Evolutionary conservation across 2,113 vertebrate genomes (phyloP).

Genomic region (Coreoperca whiteheadi): DNA sequence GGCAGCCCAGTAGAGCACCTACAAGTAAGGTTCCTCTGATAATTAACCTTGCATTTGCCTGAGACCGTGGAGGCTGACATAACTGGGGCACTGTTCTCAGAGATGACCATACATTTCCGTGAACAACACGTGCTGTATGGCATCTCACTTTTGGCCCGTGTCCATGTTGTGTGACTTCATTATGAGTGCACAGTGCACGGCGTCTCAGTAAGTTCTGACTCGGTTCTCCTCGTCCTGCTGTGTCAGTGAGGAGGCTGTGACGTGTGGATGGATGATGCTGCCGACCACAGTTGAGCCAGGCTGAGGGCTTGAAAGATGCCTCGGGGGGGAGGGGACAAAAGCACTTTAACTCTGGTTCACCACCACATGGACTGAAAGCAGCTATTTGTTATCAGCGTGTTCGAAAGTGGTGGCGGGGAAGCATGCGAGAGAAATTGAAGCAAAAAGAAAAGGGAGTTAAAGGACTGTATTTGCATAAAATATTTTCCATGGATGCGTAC

Average conservation of each 20-base stretch:
- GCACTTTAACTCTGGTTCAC: not conserved
- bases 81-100: constrained; percentile 32
- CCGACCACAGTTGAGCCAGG: not conserved
- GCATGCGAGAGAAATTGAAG: not conserved
- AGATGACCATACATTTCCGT: constrained; percentile 40
- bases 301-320: constrained; percentile 7
- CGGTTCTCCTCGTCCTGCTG: constrained; percentile 13
- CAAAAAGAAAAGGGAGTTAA: not conserved
- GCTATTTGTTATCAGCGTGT: constrained; percentile 22
- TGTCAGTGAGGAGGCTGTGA: constrained; percentile 20
- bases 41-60: constrained; percentile 12
- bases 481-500: constrained; percentile 26
- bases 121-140: not conserved
- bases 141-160: not conserved
- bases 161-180: constrained; percentile 41
- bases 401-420: not conserved
- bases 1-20: constrained; percentile 69
- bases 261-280: constrained; percentile 6
- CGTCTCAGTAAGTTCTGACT: constrained; percentile 48
- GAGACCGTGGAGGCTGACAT: constrained; percentile 9
- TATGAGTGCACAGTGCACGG: constrained; percentile 46
- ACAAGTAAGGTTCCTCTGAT: constrained; percentile 75
- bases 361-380: constrained; percentile 7
- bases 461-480: not conserved
- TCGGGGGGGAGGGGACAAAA: constrained; percentile 36